Conservation (phyloP, 2,113 vertebrate species). For the Sapajus apella region DNA sequence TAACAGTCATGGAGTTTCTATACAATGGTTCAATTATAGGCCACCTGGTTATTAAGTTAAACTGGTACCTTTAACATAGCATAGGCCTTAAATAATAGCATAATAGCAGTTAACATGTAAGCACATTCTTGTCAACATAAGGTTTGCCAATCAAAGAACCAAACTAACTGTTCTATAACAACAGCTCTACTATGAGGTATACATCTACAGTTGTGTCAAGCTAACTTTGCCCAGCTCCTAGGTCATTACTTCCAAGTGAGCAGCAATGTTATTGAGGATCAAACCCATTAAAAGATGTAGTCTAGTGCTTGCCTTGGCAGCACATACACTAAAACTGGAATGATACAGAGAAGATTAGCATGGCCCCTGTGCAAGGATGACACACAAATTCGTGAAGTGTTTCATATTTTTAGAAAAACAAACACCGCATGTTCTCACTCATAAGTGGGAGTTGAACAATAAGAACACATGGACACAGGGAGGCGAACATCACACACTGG, state of each 20-base stretch:
- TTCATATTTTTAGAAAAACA: too few species aligned
- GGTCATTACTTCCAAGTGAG: neutral
- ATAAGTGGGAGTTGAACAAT: too few species aligned
- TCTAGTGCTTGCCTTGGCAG: neutral
- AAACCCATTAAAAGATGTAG: neutral
- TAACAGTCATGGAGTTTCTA: neutral
- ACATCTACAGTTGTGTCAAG: neutral
- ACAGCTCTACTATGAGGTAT: neutral
- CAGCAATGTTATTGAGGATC: neutral
- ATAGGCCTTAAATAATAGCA: neutral
- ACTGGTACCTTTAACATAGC: neutral
- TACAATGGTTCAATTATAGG: neutral
- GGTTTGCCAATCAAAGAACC: neutral
- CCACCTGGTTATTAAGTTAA: neutral
- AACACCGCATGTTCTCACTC: too few species aligned
- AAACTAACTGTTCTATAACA: neutral
- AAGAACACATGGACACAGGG: too few species aligned
- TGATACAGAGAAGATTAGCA: too few species aligned
- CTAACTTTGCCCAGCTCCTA: neutral
- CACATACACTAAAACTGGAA: too few species aligned
- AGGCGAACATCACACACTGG: too few species aligned
- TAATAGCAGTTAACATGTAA: neutral
- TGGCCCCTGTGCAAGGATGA: too few species aligned
- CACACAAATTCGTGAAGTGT: too few species aligned
- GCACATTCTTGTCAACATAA: neutral